These are phyloP conservation scores for Misgurnus anguillicaudatus DNA, from an alignment of 2,113 vertebrate genomes.

Conservation along the genomic window DNA sequence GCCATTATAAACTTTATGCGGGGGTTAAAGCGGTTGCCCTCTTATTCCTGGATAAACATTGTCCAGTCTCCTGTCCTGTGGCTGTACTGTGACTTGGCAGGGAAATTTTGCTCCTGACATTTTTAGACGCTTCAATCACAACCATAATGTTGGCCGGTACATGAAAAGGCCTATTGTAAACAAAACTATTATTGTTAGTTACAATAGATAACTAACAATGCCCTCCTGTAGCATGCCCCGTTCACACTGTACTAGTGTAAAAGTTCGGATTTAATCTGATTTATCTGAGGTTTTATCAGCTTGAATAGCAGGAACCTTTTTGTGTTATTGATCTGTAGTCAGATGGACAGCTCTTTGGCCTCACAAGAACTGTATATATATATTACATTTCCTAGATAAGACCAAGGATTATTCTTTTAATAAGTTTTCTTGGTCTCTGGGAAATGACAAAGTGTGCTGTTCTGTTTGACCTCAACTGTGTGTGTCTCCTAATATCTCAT, in stretches of 20 bases:
- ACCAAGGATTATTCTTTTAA: not conserved
- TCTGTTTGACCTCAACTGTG: not conserved
- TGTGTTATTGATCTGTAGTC: not conserved
- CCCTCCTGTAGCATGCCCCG: not conserved
- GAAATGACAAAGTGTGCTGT: not conserved
- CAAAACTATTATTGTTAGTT: constrained; percentile 3
- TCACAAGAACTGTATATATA: not conserved
- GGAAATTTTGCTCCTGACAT: constrained; percentile 43
- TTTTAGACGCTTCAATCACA: constrained; percentile 50
- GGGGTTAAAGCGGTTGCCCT: not conserved
- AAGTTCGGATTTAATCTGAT: not conserved
- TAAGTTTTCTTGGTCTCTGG: not conserved
- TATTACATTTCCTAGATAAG: not conserved
- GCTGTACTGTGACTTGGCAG: not conserved
- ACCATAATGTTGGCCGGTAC: not conserved
- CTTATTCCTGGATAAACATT: not conserved
- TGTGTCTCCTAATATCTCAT: not conserved
- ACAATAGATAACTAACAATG: not conserved
- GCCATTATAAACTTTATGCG: not conserved
- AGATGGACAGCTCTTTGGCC: not conserved
- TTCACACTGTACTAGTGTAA: constrained; percentile 3
- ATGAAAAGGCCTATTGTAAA: constrained; percentile 41
- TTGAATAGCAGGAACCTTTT: not conserved
- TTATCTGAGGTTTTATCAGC: not conserved
- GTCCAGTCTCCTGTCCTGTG: constrained; percentile 50